Base-by-base conservation (phyloP, 2,113 vertebrate genomes). In the Paramormyrops kingsleyae region DNA sequence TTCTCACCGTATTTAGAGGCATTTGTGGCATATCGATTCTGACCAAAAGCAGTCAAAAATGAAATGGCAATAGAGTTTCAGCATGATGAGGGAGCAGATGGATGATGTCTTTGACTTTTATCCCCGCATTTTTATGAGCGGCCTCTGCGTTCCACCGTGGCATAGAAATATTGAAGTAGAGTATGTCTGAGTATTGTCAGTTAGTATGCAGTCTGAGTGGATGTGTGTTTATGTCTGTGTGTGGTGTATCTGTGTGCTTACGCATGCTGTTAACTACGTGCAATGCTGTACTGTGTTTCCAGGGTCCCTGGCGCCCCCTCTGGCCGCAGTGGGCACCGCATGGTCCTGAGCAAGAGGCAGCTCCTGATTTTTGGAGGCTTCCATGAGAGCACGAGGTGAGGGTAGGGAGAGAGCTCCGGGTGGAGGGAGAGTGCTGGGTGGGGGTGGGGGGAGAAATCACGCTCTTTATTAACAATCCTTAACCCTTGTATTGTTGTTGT, bases 291-390 rank as follows among this genome's bases (percentile, higher is more conserved):
- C 46, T 89, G 9, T 0, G 90, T 94, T 70, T 92, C n/a, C 89
- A 99, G 98, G 91, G 96, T 96, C 0, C 46, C 97, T 1, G 99
- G 99, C 0, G 97, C 97, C 24, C 99, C 99, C 13, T 97, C 98
- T 0, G 97, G 98, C 1, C 95, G 98, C 88, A 99, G 99, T 19
- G 98, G 99, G 0, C 99, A 99, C 92, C 95, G 98, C 24, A 98
- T 99, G 98, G 97, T 97, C 1, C 95, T 95, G 50, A 97, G 96
- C 92, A 99, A 97, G 94, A 96, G 95, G 89, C 97, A 98, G 56
- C 94, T 99, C 89, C 92, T 99, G 2, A 83, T 99, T 90, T 99
- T 99, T 3, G 98, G 98, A 90, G 98, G 98, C 9, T 99, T 99
- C 93, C 98, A 99, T 15, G 98, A 99, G 93, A 99, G 96, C 1